A percentile compares a stretch with the other conserved stretches of the same genome.
Evolutionary conservation across 2,888 invertebrate species (phyloP).

Genomic region (Nipponacmea schrenckii): DNA sequence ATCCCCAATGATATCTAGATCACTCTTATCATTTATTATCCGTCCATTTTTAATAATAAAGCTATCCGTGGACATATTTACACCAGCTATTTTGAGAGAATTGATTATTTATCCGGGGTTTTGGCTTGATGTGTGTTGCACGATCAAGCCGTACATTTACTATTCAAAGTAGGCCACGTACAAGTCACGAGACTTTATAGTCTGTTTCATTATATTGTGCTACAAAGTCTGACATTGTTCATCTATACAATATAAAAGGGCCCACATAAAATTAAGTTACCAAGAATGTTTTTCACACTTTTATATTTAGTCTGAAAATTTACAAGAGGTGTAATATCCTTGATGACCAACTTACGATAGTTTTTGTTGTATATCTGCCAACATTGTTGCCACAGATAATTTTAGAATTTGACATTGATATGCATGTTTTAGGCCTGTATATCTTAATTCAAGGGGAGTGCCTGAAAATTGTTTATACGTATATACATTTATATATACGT

Average conservation of each 20-base stretch:
- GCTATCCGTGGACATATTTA: conserved; percentile 13
- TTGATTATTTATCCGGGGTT: conserved; percentile 7
- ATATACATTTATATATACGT: too few species aligned
- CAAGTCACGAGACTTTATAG: conserved; percentile 20
- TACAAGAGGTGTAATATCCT: background rate
- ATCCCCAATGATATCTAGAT: conserved; percentile 38
- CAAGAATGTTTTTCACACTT: background rate
- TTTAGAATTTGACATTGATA: too few species aligned
- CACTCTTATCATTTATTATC: conserved; percentile 55
- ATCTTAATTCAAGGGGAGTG: too few species aligned
- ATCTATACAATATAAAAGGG: background rate
- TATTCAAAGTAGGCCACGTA: conserved; percentile 19
- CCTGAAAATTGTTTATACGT: too few species aligned
- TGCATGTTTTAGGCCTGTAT: too few species aligned
- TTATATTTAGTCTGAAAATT: background rate
- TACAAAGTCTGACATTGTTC: too few species aligned
- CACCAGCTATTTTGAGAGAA: conserved; percentile 4
- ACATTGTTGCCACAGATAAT: background rate
- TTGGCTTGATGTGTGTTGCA: background rate
- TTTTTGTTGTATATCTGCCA: background rate
- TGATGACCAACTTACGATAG: background rate
- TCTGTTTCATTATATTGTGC: conserved; percentile 4
- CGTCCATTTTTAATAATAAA: conserved; percentile 47
- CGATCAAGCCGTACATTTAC: conserved; percentile 5
- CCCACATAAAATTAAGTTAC: background rate